phyloP scores from a whole-genome alignment of 2,888 invertebrate genomes.

The Auanema sp. region DNA sequence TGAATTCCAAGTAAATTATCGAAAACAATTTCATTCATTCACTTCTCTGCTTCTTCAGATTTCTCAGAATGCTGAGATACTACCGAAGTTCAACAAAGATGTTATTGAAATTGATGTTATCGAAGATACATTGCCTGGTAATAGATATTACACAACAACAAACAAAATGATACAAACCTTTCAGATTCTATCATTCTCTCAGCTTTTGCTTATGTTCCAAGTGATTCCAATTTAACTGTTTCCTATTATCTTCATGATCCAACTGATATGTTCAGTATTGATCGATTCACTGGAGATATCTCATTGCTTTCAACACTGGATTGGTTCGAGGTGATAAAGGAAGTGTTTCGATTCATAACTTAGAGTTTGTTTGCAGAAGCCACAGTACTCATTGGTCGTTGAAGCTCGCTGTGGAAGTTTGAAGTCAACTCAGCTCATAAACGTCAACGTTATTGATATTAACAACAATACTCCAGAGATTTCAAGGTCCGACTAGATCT shows the following conservation, averaged over 20 bases:
- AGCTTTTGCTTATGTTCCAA: constrained; percentile 24
- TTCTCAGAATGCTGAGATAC: background rate
- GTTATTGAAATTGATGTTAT: constrained; percentile 17
- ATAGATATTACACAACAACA: background rate
- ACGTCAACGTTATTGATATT: constrained; percentile 72
- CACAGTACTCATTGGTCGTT: constrained; percentile 23
- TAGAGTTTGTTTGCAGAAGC: constrained; percentile 19
- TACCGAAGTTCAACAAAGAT: constrained; percentile 25
- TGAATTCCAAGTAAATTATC: constrained; percentile 32
- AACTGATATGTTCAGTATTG: constrained; percentile 78
- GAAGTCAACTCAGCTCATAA: constrained; percentile 68
- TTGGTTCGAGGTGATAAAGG: constrained; percentile 26
- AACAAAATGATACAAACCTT: constrained; percentile 10
- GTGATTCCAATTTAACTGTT: constrained; percentile 29
- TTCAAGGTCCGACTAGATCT: constrained; percentile 72
- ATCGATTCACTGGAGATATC: constrained; percentile 88
- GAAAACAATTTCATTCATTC: background rate
- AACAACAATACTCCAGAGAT: constrained; percentile 94
- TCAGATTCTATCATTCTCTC: constrained; percentile 25
- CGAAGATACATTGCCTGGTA: constrained; percentile 28
- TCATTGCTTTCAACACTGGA: constrained; percentile 76
- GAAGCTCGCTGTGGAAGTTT: constrained; percentile 30
- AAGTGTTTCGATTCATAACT: no score
- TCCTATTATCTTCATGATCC: constrained; percentile 37
- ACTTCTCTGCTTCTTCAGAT: constrained; percentile 5